Evolutionary conservation across 2,113 vertebrate species (phyloP).

Genomic region (Lepus timidus): DNA sequence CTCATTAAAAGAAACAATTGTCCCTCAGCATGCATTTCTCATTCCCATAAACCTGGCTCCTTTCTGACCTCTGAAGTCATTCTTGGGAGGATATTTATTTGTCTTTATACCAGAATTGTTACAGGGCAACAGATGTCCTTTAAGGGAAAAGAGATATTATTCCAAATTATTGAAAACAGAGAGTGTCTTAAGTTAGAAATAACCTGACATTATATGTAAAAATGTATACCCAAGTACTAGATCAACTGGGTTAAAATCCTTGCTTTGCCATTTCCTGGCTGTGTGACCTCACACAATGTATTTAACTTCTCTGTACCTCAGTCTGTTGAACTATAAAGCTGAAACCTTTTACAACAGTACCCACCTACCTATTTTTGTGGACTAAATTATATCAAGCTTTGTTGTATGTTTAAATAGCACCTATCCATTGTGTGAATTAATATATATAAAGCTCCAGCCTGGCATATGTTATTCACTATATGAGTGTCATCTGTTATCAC

Average conservation of each 20-base stretch:
- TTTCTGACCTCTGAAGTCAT: conserved; percentile 39
- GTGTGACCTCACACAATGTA: background rate
- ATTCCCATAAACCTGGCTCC: conserved; percentile 16
- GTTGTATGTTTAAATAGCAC: background rate
- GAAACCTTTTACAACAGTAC: background rate
- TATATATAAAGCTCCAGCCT: background rate
- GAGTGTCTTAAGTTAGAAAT: background rate
- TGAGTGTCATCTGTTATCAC: background rate
- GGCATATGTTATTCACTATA: background rate
- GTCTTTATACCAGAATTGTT: background rate
- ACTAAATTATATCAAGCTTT: conserved; percentile 1
- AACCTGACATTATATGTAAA: background rate
- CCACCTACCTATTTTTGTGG: background rate
- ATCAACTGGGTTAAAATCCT: background rate
- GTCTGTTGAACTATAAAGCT: background rate
- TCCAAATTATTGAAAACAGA: background rate
- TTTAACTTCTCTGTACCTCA: background rate
- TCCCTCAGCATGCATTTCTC: background rate
- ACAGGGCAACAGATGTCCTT: background rate
- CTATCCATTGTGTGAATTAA: background rate
- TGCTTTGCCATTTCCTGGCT: background rate
- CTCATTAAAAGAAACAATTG: conserved; percentile 31
- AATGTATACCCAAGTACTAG: background rate
- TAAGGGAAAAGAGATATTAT: conserved; percentile 2
- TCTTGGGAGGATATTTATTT: conserved; percentile 1